A percentile compares a stretch with the other conserved stretches of the same genome.
Conservation (phyloP, 2,113 vertebrate genomes). For the Chlamydotis undulata region DNA sequence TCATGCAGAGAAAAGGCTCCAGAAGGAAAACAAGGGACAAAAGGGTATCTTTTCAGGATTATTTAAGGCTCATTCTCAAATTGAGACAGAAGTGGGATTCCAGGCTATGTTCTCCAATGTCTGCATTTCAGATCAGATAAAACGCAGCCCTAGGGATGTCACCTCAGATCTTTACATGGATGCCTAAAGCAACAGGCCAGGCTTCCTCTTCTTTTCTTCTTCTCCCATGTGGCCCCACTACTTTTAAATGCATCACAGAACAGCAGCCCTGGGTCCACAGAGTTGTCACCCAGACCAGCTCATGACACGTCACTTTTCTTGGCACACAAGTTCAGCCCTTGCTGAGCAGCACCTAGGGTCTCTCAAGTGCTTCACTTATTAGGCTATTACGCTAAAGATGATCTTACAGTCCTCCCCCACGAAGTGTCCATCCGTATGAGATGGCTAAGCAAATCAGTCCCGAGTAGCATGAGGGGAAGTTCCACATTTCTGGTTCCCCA, state of each 20-base stretch:
- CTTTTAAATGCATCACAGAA: not conserved
- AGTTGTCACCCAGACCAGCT: not conserved
- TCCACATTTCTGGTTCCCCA: not conserved
- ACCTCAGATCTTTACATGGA: not conserved
- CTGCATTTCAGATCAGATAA: not conserved
- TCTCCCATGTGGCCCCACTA: not conserved
- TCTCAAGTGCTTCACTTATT: not conserved
- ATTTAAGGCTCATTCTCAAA: not conserved
- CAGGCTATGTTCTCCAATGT: not conserved
- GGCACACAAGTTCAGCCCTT: not conserved
- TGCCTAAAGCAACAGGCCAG: not conserved
- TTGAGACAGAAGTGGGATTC: not conserved
- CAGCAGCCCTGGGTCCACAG: not conserved
- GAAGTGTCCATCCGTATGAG: not conserved
- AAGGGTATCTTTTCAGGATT: not conserved
- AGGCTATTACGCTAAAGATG: not conserved
- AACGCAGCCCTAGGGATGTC: not conserved
- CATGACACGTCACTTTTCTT: not conserved
- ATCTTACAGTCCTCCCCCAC: not conserved
- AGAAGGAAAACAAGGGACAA: not conserved
- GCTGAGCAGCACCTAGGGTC: not conserved
- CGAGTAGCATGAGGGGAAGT: not conserved
- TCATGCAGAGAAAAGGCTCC: not conserved
- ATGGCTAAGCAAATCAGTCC: not conserved
- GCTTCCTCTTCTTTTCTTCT: not conserved